Conservation (phyloP, 2,797 vertebrate genomes). For the Bovichtus diacanthus region DNA sequence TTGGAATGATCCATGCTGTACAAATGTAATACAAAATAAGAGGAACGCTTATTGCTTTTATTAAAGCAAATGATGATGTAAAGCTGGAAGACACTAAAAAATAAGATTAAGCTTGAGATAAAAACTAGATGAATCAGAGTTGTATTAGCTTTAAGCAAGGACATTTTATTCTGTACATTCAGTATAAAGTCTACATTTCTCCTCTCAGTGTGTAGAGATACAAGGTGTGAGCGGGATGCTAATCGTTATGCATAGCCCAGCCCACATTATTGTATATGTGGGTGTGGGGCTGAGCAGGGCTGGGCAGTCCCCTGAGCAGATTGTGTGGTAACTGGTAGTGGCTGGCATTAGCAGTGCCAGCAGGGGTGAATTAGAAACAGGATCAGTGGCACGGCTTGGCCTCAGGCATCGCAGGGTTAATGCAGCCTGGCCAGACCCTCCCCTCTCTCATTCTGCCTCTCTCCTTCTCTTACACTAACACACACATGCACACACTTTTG, state of each 20-base stretch:
- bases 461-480: too few relatives aligned
- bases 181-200: background rate
- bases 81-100: background rate
- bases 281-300: constrained; percentile 58
- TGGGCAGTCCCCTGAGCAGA: constrained; percentile 78
- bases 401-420: constrained; percentile 81
- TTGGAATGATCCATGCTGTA: background rate
- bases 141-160: background rate
- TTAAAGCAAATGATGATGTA: background rate
- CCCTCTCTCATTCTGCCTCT: constrained; percentile 36
- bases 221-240: constrained; percentile 34
- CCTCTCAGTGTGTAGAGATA: background rate
- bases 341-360: constrained; percentile 79
- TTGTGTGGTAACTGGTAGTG: constrained; percentile 80
- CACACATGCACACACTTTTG: constrained; percentile 24
- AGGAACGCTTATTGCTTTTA: background rate
- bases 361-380: constrained; percentile 85
- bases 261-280: constrained; percentile 53
- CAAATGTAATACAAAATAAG: constrained; percentile 3
- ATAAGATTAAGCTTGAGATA: background rate
- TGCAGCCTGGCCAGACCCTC: constrained; percentile 75
- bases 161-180: background rate
- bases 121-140: background rate
- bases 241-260: constrained; percentile 48
- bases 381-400: constrained; percentile 79